Percentiles rank a stretch among this genome's conserved stretches.
These are phyloP conservation scores for Argyra leucocephala DNA, from an alignment of 2,888 invertebrate species.

Conservation along the genomic window DNA sequence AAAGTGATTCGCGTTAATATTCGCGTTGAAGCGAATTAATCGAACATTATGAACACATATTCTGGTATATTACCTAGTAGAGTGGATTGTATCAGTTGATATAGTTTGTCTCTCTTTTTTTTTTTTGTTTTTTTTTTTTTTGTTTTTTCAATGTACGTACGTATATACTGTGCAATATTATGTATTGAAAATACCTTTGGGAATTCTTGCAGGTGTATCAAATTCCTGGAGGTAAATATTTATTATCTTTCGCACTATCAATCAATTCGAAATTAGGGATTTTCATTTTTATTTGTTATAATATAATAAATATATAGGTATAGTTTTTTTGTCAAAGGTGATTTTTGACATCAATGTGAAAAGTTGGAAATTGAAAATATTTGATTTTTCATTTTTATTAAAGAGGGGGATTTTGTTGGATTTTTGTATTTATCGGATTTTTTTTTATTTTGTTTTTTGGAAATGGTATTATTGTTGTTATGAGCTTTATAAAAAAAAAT, in stretches of 20 bases:
- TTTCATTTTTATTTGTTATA: background rate
- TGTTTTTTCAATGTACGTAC: background rate
- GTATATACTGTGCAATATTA: background rate
- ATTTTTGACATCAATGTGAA: background rate
- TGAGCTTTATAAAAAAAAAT: too few species aligned
- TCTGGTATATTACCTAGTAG: too few species aligned
- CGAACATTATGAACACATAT: too few species aligned
- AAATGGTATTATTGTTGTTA: background rate
- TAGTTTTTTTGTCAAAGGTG: background rate
- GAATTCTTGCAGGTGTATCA: conserved; percentile 1
- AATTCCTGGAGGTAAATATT: background rate
- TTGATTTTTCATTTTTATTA: background rate
- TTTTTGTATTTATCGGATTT: too few species aligned
- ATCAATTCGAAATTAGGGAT: background rate
- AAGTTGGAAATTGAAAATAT: background rate
- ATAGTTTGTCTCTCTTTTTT: too few species aligned
- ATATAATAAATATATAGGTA: background rate
- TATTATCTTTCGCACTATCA: conserved; percentile 6
- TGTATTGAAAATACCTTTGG: background rate
- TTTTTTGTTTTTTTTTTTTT: background rate
- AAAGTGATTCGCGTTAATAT: too few species aligned
- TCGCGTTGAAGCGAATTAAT: too few species aligned
- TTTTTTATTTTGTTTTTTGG: background rate
- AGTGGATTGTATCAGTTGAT: too few species aligned
- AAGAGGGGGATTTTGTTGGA: background rate